phyloP scores from a whole-genome alignment of 2,888 invertebrate species.

The Molorchus minor region DNA sequence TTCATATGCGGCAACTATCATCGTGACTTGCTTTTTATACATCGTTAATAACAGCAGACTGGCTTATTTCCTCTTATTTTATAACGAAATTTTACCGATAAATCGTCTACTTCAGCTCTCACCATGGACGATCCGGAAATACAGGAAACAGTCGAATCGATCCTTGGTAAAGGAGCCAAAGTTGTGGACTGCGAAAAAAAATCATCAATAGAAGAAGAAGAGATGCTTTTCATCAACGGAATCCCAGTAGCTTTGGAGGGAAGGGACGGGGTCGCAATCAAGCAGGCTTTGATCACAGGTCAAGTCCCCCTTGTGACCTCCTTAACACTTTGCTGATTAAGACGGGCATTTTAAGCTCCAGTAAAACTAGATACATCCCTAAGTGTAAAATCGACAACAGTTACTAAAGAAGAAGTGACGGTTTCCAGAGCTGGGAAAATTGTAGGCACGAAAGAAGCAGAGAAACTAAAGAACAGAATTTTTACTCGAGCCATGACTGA shows the following conservation, averaged over 20 bases:
- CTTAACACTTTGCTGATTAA: conserved; percentile 74
- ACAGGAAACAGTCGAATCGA: conserved; percentile 77
- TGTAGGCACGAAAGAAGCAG: conserved; percentile 75
- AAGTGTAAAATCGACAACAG: conserved; percentile 75
- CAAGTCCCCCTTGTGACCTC: conserved; percentile 77
- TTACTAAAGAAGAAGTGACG: conserved; percentile 76
- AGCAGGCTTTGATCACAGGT: conserved; percentile 73
- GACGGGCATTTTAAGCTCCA: conserved; percentile 72
- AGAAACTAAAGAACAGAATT: conserved; percentile 77
- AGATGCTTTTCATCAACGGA: conserved; percentile 76
- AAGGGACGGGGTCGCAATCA: conserved; percentile 73
- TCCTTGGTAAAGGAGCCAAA: conserved; percentile 75
- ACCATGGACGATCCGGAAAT: conserved; percentile 76
- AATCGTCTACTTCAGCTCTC: not conserved
- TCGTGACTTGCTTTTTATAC: conserved; percentile 32
- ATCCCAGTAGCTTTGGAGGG: conserved; percentile 74
- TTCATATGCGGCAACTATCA: not conserved
- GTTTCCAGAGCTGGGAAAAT: conserved; percentile 73
- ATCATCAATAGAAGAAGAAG: conserved; percentile 76
- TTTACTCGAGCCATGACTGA: conserved; percentile 73
- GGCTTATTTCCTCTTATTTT: conserved; percentile 4
- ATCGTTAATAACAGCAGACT: conserved; percentile 15
- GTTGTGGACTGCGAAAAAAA: conserved; percentile 79
- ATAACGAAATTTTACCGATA: conserved; percentile 11
- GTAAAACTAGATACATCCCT: conserved; percentile 76